Evolutionary conservation across 1,140 invertebrate species (phyloP), one percentile per base, ranked within the genome.

Genomic region (Contarinia nasturtii): DNA sequence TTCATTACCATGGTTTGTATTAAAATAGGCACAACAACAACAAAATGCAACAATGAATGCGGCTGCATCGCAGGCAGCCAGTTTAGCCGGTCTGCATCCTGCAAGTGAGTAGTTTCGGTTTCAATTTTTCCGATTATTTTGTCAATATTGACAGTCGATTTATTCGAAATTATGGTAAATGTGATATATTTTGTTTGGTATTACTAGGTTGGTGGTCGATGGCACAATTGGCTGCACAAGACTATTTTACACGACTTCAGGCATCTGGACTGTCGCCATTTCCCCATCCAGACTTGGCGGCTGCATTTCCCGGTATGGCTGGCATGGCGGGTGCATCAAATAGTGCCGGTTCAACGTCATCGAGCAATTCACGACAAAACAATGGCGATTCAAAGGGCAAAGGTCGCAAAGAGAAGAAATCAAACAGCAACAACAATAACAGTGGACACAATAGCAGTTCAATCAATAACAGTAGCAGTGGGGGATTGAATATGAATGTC

Each of bases 151-250:
- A 10, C 17, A 20, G 10, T 33, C 20, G 7, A 7, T 12, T 27
- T 45, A 20, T 27, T 8, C 19, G n/a, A 21, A 45, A 22, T 44
- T 8, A 10, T 44, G 15, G 11, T 7, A 14, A 11, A 18, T 44
- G 17, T 19, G 27, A 33, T 44, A 44, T 10, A 44, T 22, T 22
- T 44, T 44, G 43, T 33, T 7, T 44, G 7, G 11, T 7, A 10
- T 5, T 19, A 61, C 48, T 67, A 73, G 82, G 79, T 64, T 88
- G 85, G 85, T 87, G 82, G 82, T 81, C 79, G 19, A 86, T 88
- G 82, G 82, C 84, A 19, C 83, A 86, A 55, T 62, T 88, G 48
- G 83, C 83, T 14, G 82, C 83, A 4, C 84, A 86, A 59, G 84
- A 87, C 57, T 88, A 87, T 65, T 71, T 87, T 33, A 80, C 79